phyloP scores from a whole-genome alignment of 2,113 vertebrate species.

The Cyanistes caeruleus region DNA sequence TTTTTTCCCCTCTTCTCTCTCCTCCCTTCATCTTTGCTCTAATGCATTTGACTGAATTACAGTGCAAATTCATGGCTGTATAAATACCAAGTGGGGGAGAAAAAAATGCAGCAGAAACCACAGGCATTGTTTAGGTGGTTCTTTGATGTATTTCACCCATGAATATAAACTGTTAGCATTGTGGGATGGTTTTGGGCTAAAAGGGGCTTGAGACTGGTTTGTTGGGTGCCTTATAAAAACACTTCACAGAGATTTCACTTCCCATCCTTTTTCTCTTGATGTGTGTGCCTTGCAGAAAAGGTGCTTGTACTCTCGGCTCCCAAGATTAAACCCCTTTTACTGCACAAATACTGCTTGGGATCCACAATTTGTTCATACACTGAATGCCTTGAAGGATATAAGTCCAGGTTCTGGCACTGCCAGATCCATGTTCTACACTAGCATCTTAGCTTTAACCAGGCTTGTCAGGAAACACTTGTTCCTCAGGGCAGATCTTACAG shows the following conservation, averaged over 20 bases:
- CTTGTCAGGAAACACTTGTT: rapidly evolving
- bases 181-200: slow-evolving; percentile 38
- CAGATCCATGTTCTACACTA: rapidly evolving
- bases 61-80: not conserved
- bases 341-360: not conserved
- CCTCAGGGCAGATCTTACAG: not conserved
- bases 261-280: not conserved
- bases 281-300: not conserved
- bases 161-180: slow-evolving; percentile 36
- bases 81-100: not conserved
- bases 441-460: not conserved
- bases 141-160: slow-evolving; percentile 52
- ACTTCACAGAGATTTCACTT: not conserved
- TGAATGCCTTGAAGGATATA: not conserved
- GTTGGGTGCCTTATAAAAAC: slow-evolving; percentile 13
- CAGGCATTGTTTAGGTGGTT: slow-evolving; percentile 35
- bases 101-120: slow-evolving; percentile 4
- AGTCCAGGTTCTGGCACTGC: not conserved
- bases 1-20: not conserved
- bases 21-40: slow-evolving; percentile 12
- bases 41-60: not conserved
- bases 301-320: not conserved
- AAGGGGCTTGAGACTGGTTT: slow-evolving; percentile 15
- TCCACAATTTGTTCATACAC: not conserved
- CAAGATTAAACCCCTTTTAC: not conserved